Percentiles rank a stretch among this genome's conserved stretches.
Evolutionary conservation across 2,113 vertebrate genomes (phyloP).

Genomic region (Mastomys coucha): DNA sequence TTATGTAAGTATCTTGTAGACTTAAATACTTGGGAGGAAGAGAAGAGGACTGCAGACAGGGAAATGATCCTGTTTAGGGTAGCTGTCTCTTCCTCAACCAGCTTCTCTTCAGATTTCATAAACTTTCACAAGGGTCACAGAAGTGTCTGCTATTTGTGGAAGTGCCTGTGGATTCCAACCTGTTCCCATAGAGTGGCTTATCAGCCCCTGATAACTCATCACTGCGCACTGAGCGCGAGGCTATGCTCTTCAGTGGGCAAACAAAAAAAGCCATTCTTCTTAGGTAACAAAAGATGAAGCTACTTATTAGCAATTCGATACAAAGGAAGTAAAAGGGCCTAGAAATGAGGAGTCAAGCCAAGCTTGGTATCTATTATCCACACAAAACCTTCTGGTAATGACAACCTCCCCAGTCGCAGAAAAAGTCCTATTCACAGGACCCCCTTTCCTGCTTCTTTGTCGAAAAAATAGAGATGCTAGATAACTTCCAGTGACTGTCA

Average conservation of each 20-base stretch:
- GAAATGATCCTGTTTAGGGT: constrained; percentile 60
- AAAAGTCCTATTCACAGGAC: constrained; percentile 79
- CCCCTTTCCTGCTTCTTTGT: constrained; percentile 84
- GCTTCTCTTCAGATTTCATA: constrained; percentile 80
- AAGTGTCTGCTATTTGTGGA: constrained; percentile 82
- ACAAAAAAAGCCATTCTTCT: constrained; percentile 80
- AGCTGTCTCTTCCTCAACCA: constrained; percentile 74
- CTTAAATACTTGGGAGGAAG: constrained; percentile 53
- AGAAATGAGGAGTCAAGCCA: constrained; percentile 82
- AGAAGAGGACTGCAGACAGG: constrained; percentile 61
- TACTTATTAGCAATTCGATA: constrained; percentile 81
- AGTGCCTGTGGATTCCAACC: constrained; percentile 77
- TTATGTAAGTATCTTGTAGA: constrained; percentile 66
- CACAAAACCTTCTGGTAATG: constrained; percentile 83
- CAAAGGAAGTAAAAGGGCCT: constrained; percentile 76
- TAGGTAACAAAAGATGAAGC: constrained; percentile 73
- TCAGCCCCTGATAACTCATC: constrained; percentile 72
- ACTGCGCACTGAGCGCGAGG: constrained; percentile 40
- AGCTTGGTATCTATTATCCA: constrained; percentile 85
- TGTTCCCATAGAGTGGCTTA: constrained; percentile 78
- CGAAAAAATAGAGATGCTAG: constrained; percentile 86
- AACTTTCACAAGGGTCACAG: constrained; percentile 81
- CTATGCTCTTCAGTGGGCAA: constrained; percentile 75
- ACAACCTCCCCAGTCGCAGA: constrained; percentile 84
- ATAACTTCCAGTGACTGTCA: constrained; percentile 86